These are phyloP conservation scores for Apodemia mormo DNA, from an alignment of 2,888 invertebrate species.

Conservation along the genomic window DNA sequence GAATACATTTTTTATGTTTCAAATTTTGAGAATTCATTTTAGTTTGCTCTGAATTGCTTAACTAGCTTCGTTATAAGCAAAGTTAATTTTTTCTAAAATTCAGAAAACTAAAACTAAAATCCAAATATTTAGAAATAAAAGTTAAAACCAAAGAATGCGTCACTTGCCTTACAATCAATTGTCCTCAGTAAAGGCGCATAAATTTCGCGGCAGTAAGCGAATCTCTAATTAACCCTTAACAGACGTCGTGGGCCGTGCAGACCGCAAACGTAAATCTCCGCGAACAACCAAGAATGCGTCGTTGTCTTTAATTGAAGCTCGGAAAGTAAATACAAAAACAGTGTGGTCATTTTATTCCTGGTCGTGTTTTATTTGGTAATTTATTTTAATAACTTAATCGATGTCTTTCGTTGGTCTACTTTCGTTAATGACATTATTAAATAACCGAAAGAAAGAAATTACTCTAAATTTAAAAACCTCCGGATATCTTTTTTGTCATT, in stretches of 20 bases:
- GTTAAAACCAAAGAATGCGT: constrained; percentile 36
- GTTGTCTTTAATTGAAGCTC: constrained; percentile 56
- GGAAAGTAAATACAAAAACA: constrained; percentile 41
- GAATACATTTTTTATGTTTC: too few species aligned
- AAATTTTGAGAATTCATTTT: too few species aligned
- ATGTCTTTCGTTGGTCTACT: neutral
- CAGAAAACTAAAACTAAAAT: neutral
- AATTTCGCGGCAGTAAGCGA: constrained; percentile 60
- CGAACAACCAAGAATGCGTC: constrained; percentile 50
- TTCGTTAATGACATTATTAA: neutral
- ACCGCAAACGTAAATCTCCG: constrained; percentile 60
- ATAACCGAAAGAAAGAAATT: too few species aligned
- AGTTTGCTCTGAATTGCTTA: too few species aligned
- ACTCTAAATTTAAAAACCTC: too few species aligned
- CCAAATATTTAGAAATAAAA: neutral
- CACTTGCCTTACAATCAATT: constrained; percentile 57
- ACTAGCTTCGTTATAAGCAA: too few species aligned
- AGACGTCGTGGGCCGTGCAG: constrained; percentile 48
- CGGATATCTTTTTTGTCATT: too few species aligned
- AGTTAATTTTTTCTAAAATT: too few species aligned
- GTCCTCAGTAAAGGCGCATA: constrained; percentile 56
- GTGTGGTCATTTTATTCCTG: neutral
- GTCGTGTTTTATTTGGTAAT: neutral
- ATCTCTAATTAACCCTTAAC: constrained; percentile 75
- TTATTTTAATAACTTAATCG: constrained; percentile 6